These are phyloP conservation scores for Himalopsyche kuldschensis DNA, from an alignment of 2,888 invertebrate species.

Conservation along the genomic window DNA sequence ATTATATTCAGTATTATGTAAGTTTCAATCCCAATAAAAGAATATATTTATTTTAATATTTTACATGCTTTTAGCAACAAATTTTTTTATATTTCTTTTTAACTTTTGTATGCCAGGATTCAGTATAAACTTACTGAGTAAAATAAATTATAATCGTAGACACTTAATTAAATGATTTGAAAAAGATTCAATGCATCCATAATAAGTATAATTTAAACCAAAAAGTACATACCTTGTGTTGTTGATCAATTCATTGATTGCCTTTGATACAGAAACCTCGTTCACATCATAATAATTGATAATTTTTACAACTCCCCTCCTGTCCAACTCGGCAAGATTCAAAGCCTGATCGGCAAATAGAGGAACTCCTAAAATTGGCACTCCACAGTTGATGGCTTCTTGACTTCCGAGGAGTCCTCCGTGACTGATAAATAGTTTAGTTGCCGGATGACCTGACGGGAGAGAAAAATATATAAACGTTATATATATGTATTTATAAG, in stretches of 20 bases:
- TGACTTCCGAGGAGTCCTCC: slow-evolving; percentile 65
- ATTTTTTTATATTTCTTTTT: too few species aligned
- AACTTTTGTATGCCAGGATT: too few species aligned
- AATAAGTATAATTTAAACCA: slow-evolving; percentile 16
- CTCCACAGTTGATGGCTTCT: slow-evolving; percentile 61
- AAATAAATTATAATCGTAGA: too few species aligned
- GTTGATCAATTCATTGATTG: slow-evolving; percentile 51
- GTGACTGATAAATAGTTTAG: slow-evolving; percentile 63
- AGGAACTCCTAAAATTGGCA: slow-evolving; percentile 59
- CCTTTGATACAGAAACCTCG: slow-evolving; percentile 47
- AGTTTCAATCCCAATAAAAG: too few species aligned
- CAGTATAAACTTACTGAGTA: too few species aligned
- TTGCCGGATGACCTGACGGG: slow-evolving; percentile 57
- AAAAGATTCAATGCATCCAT: too few species aligned
- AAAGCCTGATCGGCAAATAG: slow-evolving; percentile 59
- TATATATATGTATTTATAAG: too few species aligned
- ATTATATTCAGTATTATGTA: too few species aligned
- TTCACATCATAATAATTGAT: slow-evolving; percentile 48
- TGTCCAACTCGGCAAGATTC: slow-evolving; percentile 57
- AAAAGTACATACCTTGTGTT: slow-evolving; percentile 50
- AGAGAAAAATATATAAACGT: background rate
- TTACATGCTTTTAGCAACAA: too few species aligned
- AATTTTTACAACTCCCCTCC: slow-evolving; percentile 55
- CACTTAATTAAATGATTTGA: too few species aligned
- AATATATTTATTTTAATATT: too few species aligned